Evolutionary conservation across 2,888 invertebrate species (phyloP).

Genomic region (Carpatolechia fugitivella): DNA sequence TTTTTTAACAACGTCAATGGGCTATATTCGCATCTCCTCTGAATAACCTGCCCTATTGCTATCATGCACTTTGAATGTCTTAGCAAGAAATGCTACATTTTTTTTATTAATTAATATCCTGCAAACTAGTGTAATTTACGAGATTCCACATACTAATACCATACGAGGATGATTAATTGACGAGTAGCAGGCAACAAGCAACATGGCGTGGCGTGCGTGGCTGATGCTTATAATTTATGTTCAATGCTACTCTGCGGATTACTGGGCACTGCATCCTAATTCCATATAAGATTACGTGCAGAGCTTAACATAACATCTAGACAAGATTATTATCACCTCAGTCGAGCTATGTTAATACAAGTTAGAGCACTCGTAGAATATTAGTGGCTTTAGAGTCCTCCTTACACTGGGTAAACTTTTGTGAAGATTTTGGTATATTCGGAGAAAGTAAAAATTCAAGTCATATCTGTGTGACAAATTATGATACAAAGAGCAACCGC

Average conservation of each 20-base stretch:
- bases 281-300: background rate
- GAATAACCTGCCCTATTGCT: no score
- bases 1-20: no score
- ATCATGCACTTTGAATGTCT: no score
- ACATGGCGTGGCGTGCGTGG: background rate
- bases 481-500: no score
- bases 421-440: no score
- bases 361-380: background rate
- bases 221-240: conserved; percentile 1
- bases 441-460: no score
- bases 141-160: background rate
- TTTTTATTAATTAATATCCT: background rate
- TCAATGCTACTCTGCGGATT: background rate
- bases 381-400: no score
- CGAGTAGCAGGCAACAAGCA: background rate
- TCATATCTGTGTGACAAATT: no score
- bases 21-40: no score
- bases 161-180: background rate
- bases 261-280: background rate
- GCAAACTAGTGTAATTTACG: background rate
- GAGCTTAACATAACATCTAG: background rate
- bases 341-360: background rate
- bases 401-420: no score
- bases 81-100: background rate
- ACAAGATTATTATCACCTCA: background rate